A percentile compares a stretch with the other conserved stretches of the same genome.
Conservation (phyloP, 2,797 vertebrate genomes). For the Lerista edwardsae region DNA sequence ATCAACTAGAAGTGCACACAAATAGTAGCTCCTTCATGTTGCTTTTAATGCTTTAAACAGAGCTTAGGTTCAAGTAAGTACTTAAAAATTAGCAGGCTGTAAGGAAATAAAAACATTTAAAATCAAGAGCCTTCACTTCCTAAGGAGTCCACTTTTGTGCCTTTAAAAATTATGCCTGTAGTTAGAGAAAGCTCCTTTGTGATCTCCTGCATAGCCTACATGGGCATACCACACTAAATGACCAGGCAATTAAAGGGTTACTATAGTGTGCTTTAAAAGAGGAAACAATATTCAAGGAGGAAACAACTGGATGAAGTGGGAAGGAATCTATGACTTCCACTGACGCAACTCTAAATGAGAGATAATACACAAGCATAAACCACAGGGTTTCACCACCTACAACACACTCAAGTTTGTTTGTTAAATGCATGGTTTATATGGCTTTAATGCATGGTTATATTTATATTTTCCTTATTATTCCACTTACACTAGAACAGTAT, state of each 20-base stretch:
- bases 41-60: background rate
- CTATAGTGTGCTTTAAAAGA: slow-evolving; percentile 47
- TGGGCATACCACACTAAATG: background rate
- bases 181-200: background rate
- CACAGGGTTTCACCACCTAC: slow-evolving; percentile 21
- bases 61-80: background rate
- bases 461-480: slow-evolving; percentile 34
- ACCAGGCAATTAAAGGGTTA: slow-evolving; percentile 49
- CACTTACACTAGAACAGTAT: slow-evolving; percentile 20
- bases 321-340: slow-evolving; percentile 5
- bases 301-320: slow-evolving; percentile 41
- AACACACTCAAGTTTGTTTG: background rate
- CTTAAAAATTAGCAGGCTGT: background rate
- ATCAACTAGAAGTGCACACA: no score
- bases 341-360: slow-evolving; percentile 44
- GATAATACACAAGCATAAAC: slow-evolving; percentile 41
- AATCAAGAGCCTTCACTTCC: background rate
- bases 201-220: background rate
- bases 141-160: background rate
- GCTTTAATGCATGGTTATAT: background rate
- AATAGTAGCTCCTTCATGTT: background rate
- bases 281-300: slow-evolving; percentile 59
- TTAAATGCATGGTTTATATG: background rate
- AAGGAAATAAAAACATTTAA: background rate
- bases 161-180: background rate